Evolutionary conservation across 2,113 vertebrate genomes (phyloP).

Genomic region (Stigmatopora argus): DNA sequence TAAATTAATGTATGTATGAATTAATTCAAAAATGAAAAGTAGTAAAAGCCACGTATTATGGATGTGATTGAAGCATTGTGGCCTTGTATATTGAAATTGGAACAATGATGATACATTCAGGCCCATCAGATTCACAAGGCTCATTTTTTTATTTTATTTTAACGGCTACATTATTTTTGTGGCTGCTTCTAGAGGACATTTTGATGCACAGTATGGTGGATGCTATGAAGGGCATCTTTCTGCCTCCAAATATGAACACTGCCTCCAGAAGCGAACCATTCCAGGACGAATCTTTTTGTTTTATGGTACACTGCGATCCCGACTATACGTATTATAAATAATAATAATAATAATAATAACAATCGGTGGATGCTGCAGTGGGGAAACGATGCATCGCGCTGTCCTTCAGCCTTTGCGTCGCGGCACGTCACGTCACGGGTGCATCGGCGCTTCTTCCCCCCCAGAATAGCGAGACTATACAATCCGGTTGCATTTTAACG

Average conservation of each 20-base stretch:
- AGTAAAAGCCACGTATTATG: constrained; percentile 9
- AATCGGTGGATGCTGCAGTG: constrained; percentile 33
- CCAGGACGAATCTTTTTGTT: neutral
- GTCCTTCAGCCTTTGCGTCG: constrained; percentile 60
- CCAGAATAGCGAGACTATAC: neutral
- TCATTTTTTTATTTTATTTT: neutral
- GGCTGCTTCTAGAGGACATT: neutral
- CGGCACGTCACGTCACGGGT: constrained; percentile 19
- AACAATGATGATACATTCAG: neutral
- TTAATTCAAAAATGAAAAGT: neutral
- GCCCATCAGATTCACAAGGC: neutral
- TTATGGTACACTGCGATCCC: neutral
- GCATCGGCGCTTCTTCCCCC: constrained; percentile 26
- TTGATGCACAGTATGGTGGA: constrained; percentile 12
- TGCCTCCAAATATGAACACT: neutral
- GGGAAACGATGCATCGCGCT: constrained; percentile 51
- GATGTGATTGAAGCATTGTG: constrained; percentile 12
- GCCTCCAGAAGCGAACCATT: neutral
- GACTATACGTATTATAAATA: neutral
- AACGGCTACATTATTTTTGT: neutral
- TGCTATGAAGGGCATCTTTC: constrained; percentile 52
- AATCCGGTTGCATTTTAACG: neutral
- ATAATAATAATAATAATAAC: constrained; percentile 3
- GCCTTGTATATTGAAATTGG: constrained; percentile 25
- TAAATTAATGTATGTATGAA: too few species aligned